Conservation (phyloP, 2,113 vertebrate species). For the Gadus macrocephalus region DNA sequence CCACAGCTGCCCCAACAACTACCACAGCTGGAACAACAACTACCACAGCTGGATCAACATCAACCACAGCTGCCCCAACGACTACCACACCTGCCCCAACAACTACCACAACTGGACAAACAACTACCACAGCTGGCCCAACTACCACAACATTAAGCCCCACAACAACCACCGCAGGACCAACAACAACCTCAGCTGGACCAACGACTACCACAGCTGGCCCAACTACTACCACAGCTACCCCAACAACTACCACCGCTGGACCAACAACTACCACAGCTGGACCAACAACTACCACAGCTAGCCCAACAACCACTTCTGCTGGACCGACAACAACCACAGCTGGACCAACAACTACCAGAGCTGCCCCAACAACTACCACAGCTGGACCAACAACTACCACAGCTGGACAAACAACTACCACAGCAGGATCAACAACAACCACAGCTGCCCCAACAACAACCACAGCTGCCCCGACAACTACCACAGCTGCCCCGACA, state of each 20-base stretch:
- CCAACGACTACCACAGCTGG: no score
- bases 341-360: not conserved
- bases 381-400: not conserved
- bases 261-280: no score
- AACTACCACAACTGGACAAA: not conserved
- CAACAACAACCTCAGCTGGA: no score
- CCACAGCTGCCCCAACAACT: no score
- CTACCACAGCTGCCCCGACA: not conserved
- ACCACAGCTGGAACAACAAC: no score
- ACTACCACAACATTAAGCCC: no score
- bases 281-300: not conserved
- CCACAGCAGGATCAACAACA: not conserved
- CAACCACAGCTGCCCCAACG: no score
- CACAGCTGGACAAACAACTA: not conserved
- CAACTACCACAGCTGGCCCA: conserved; percentile 1
- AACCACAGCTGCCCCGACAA: not conserved
- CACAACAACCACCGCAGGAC: no score
- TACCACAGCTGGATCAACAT: no score
- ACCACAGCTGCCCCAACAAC: not conserved
- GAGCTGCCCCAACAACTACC: not conserved
- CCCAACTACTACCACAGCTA: no score
- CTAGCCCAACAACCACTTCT: not conserved
- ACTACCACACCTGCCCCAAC: no score
- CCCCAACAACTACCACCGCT: no score
- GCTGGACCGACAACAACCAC: not conserved